Conservation (phyloP, 2,888 invertebrate genomes). For the Hyalella azteca region DNA sequence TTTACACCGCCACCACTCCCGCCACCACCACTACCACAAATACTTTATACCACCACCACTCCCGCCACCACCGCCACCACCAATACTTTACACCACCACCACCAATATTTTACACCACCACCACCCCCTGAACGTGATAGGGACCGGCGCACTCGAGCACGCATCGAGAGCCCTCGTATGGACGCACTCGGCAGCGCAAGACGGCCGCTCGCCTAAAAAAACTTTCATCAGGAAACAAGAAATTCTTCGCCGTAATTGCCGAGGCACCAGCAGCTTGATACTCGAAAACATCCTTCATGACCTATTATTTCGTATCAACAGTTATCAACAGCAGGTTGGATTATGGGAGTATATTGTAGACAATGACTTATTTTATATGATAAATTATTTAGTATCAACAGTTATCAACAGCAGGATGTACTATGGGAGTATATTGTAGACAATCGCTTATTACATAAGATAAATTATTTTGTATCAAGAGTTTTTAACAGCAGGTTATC, state of each 20-base stretch:
- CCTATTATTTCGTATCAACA: too few species aligned
- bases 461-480: too few species aligned
- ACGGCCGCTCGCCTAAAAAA: neutral
- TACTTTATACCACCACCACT: neutral
- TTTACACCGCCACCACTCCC: neutral
- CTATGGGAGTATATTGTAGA: too few species aligned
- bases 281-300: too few species aligned
- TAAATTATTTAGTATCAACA: too few species aligned
- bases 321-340: too few species aligned
- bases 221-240: neutral
- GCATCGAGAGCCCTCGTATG: neutral
- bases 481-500: too few species aligned
- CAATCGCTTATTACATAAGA: too few species aligned
- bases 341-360: too few species aligned
- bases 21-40: neutral
- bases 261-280: too few species aligned
- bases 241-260: constrained; percentile 10
- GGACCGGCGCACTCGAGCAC: neutral
- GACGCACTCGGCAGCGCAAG: neutral
- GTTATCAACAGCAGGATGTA: too few species aligned
- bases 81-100: neutral
- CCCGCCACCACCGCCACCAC: neutral
- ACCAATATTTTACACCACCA: constrained; percentile 11
- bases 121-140: neutral
- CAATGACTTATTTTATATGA: too few species aligned